A percentile compares a stretch with the other conserved stretches of the same genome.
phyloP scores from a whole-genome alignment of 2,797 vertebrate genomes.

The Simalia tracyae region DNA sequence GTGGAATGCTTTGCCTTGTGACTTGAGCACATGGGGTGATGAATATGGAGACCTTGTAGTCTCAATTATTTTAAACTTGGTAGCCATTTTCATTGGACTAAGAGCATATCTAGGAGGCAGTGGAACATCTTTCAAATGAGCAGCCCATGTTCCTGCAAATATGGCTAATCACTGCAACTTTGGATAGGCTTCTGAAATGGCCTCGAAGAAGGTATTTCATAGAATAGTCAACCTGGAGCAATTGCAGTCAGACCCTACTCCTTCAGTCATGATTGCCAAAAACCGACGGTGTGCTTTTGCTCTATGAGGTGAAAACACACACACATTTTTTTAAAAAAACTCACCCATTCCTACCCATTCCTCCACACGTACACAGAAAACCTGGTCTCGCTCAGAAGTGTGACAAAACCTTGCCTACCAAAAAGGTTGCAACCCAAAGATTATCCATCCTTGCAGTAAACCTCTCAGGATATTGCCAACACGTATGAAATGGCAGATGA shows the following conservation, averaged over 20 bases:
- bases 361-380: not conserved
- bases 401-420: not conserved
- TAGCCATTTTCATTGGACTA: not conserved
- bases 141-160: too few relatives aligned
- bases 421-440: not conserved
- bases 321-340: not conserved
- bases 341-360: not conserved
- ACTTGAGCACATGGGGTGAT: not conserved
- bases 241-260: not conserved
- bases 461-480: not conserved
- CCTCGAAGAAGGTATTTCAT: not conserved
- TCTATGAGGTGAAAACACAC: not conserved
- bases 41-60: not conserved
- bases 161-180: not conserved
- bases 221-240: not conserved
- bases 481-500: not conserved
- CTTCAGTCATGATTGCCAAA: not conserved
- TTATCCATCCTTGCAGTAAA: not conserved
- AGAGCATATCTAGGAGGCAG: not conserved
- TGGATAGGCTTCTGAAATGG: not conserved
- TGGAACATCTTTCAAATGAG: not conserved
- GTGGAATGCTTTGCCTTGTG: not conserved
- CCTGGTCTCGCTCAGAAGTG: not conserved
- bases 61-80: not conserved
- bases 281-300: not conserved